These are phyloP conservation scores for Oreochromis tanganicae DNA, from an alignment of 2,113 vertebrate species.

Conservation along the genomic window DNA sequence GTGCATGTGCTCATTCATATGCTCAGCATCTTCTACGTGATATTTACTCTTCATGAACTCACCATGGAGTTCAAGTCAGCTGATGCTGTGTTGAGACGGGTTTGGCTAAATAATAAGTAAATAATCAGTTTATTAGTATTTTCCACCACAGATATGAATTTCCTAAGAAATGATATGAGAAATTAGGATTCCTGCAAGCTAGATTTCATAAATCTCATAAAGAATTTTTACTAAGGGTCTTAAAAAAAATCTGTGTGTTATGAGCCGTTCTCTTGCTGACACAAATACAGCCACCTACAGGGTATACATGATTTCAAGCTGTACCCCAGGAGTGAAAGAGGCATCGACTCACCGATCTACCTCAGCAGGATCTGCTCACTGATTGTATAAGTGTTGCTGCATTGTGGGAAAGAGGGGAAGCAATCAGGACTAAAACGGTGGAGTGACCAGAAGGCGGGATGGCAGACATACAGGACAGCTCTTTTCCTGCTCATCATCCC, in stretches of 20 bases:
- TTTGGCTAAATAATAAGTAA: not conserved
- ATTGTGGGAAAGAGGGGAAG: not conserved
- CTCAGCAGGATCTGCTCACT: not conserved
- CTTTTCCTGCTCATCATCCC: not conserved
- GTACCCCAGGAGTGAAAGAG: not conserved
- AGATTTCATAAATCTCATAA: not conserved
- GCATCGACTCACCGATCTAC: not conserved
- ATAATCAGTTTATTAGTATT: not conserved
- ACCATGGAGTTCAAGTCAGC: not conserved
- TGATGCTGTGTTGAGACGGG: not conserved
- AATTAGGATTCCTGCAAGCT: not conserved
- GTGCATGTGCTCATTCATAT: constrained; percentile 18
- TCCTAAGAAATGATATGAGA: not conserved
- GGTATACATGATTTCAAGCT: not conserved
- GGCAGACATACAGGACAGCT: fast-evolving
- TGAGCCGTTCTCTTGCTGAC: not conserved
- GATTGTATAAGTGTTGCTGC: not conserved
- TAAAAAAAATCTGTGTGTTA: not conserved
- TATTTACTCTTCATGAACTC: constrained; percentile 15
- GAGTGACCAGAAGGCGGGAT: not conserved
- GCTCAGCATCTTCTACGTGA: not conserved
- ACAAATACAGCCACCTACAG: not conserved
- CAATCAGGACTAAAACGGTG: not conserved
- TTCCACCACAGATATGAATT: not conserved
- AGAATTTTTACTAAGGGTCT: not conserved